Conservation (phyloP, 2,888 invertebrate species). For the Hirudinaria manillensis region DNA sequence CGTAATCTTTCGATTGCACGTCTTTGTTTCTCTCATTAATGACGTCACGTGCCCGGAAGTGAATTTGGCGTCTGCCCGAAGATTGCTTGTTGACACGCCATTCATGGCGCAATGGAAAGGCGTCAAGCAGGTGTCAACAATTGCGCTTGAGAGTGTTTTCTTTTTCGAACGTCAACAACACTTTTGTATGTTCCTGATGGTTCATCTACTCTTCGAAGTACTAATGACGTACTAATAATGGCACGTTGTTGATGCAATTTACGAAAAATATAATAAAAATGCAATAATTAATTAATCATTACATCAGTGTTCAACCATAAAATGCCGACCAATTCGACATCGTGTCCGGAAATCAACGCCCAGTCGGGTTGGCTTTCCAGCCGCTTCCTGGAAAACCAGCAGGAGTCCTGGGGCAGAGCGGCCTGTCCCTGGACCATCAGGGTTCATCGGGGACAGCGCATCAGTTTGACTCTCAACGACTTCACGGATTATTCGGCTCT, state of each 20-base stretch:
- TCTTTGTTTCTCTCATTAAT: slow-evolving; percentile 14
- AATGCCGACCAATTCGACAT: neutral
- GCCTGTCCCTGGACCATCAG: slow-evolving; percentile 36
- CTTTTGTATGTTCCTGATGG: neutral
- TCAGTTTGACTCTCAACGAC: slow-evolving; percentile 37
- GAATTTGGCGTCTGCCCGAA: neutral
- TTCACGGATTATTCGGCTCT: slow-evolving; percentile 26
- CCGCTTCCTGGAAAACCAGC: slow-evolving; percentile 22
- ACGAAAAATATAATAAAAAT: neutral
- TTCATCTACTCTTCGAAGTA: too few relatives aligned
- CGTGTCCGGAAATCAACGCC: neutral
- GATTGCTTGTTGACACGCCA: slow-evolving; percentile 13
- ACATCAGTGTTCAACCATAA: neutral
- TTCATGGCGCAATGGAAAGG: too few relatives aligned
- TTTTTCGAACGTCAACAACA: neutral
- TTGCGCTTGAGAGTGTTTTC: neutral
- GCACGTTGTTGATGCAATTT: too few relatives aligned
- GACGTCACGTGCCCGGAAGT: slow-evolving; percentile 14
- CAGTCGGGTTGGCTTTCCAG: slow-evolving; percentile 29
- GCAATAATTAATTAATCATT: neutral
- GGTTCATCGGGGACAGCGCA: slow-evolving; percentile 36
- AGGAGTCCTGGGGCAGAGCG: slow-evolving; percentile 27
- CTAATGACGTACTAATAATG: too few relatives aligned
- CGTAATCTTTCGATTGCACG: neutral
- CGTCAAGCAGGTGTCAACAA: too few relatives aligned